A percentile compares a stretch with the other conserved stretches of the same genome.
Evolutionary conservation across 2,113 vertebrate species (phyloP).

Genomic region (Anoplopoma fimbria): DNA sequence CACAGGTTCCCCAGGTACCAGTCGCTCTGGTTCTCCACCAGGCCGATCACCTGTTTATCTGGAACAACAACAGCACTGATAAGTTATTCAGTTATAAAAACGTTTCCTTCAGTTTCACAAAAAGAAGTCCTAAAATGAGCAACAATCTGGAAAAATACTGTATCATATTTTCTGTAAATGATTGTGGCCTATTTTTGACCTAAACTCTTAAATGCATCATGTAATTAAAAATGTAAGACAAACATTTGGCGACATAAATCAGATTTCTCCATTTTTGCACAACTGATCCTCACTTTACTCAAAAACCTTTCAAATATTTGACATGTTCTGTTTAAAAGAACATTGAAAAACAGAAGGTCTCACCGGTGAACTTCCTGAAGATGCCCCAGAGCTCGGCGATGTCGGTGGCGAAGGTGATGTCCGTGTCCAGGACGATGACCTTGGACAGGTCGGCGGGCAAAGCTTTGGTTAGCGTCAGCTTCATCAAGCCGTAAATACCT

Average conservation of each 20-base stretch:
- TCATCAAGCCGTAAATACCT: constrained; percentile 96
- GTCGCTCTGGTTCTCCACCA: constrained; percentile 98
- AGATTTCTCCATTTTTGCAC: too few relatives aligned
- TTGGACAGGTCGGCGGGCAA: constrained; percentile 90
- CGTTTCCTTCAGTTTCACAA: too few relatives aligned
- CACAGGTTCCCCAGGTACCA: constrained; percentile 96
- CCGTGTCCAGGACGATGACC: constrained; percentile 96
- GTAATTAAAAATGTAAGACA: too few relatives aligned
- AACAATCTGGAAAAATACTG: too few relatives aligned
- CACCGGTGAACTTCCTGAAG: constrained; percentile 94
- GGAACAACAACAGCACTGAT: neutral
- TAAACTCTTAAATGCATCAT: too few relatives aligned
- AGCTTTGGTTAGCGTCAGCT: constrained; percentile 91
- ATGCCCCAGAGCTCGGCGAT: constrained; percentile 97
- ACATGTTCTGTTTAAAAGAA: neutral
- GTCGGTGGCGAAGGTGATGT: constrained; percentile 97
- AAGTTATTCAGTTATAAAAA: too few relatives aligned
- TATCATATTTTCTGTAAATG: too few relatives aligned
- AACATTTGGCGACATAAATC: too few relatives aligned
- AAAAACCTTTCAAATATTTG: neutral
- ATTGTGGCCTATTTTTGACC: too few relatives aligned
- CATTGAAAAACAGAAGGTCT: neutral
- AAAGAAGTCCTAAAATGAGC: too few relatives aligned
- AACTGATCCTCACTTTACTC: too few relatives aligned
- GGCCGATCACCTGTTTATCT: constrained; percentile 95